These are phyloP conservation scores for Glaucomys volans DNA, from an alignment of 2,113 vertebrate genomes.

Conservation along the genomic window DNA sequence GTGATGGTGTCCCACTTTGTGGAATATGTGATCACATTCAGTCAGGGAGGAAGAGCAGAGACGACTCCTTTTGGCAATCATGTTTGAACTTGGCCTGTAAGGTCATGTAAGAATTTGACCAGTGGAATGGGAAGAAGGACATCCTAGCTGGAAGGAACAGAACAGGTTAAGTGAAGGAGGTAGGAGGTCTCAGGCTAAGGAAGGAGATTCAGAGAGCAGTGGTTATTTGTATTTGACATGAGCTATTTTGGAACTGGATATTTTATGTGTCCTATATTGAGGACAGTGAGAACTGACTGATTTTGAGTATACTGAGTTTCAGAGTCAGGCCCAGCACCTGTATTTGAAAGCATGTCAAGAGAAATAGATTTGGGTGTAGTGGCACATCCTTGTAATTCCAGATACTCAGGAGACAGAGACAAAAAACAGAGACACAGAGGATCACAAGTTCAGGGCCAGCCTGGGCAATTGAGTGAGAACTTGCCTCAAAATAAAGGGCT, in stretches of 20 bases:
- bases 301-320: not conserved
- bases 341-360: not conserved
- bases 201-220: not conserved
- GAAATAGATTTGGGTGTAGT: not conserved
- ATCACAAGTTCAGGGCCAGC: not conserved
- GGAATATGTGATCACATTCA: not conserved
- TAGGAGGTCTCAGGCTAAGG: not conserved
- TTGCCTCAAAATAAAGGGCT: not conserved
- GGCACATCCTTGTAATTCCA: not conserved
- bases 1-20: not conserved
- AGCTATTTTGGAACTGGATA: not conserved
- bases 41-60: not conserved
- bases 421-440: not conserved
- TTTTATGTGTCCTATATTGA: not conserved
- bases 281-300: not conserved
- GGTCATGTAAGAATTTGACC: not conserved
- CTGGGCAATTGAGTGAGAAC: not conserved
- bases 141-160: not conserved
- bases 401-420: not conserved
- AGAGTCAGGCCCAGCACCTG: not conserved
- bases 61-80: not conserved
- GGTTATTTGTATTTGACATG: not conserved
- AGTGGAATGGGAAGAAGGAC: not conserved
- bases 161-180: not conserved
- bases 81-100: not conserved